These are phyloP conservation scores for Omphaloscelis lunosa DNA, from an alignment of 2,888 invertebrate species.

Conservation along the genomic window DNA sequence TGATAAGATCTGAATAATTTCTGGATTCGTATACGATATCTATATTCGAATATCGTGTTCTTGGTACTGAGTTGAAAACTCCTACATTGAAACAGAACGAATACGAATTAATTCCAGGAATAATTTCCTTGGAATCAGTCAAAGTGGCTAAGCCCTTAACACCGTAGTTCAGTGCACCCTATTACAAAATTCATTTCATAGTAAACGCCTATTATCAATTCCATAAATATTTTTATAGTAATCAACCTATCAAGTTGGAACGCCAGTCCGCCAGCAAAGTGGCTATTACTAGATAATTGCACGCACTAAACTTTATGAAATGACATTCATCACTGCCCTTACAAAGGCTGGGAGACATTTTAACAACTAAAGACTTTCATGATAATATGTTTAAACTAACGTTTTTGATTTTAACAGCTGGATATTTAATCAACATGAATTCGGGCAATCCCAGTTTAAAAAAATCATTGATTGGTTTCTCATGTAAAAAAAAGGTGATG, in stretches of 20 bases:
- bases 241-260: conserved; percentile 86
- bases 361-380: conserved; percentile 38
- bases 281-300: conserved; percentile 81
- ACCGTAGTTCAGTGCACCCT: conserved; percentile 60
- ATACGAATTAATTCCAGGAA: conserved; percentile 26
- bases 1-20: conserved; percentile 37
- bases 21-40: conserved; percentile 8
- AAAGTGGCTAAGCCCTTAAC: conserved; percentile 42
- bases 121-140: conserved; percentile 25
- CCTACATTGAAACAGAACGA: conserved; percentile 1
- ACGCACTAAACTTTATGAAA: conserved; percentile 80
- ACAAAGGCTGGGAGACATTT: conserved; percentile 58
- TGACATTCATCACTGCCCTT: conserved; percentile 79
- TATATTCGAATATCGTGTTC: conserved; percentile 15
- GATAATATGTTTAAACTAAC: conserved; percentile 14
- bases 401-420: conserved; percentile 13
- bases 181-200: conserved; percentile 74
- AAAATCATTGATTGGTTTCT: conserved; percentile 2
- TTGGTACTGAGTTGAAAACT: conserved; percentile 3
- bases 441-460: background rate
- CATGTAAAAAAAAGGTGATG: conserved; percentile 13
- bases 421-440: background rate
- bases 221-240: conserved; percentile 85
- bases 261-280: conserved; percentile 76
- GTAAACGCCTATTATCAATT: conserved; percentile 75